Percentiles rank a stretch among this genome's conserved stretches.
phyloP scores from a whole-genome alignment of 2,113 vertebrate genomes.

The Otolemur garnettii region DNA sequence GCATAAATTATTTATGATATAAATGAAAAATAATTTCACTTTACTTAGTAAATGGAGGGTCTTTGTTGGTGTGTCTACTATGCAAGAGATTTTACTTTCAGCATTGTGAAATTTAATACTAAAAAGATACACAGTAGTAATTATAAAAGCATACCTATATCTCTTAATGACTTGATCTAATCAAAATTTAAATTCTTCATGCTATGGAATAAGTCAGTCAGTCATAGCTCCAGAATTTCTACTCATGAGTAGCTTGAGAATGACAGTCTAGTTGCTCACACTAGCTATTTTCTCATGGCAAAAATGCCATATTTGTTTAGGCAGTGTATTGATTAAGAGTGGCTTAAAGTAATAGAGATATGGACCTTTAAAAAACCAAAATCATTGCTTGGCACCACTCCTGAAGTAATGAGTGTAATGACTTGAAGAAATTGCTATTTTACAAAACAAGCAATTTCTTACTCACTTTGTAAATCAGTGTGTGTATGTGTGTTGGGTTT shows the following conservation, averaged over 20 bases:
- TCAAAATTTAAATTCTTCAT: constrained; percentile 11
- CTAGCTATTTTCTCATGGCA: neutral
- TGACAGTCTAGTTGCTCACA: neutral
- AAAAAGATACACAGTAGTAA: neutral
- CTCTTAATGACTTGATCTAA: neutral
- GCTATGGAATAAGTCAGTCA: neutral
- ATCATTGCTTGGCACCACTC: neutral
- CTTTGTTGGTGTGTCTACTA: neutral
- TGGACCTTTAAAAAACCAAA: neutral
- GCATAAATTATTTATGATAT: neutral
- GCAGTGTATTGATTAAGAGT: neutral
- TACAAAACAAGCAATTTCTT: constrained; percentile 10
- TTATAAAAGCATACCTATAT: neutral
- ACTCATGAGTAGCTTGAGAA: neutral
- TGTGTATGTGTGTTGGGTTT: neutral
- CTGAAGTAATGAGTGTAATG: neutral
- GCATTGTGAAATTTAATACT: neutral
- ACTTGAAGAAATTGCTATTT: neutral
- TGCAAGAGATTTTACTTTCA: constrained; percentile 37
- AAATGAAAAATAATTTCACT: constrained; percentile 19
- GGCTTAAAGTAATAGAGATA: neutral
- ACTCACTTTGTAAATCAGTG: neutral
- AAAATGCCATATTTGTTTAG: neutral
- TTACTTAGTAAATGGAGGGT: constrained; percentile 22
- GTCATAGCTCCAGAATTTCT: neutral